Evolutionary conservation across 2,113 vertebrate genomes (phyloP).

Genomic region (Mastomys coucha): DNA sequence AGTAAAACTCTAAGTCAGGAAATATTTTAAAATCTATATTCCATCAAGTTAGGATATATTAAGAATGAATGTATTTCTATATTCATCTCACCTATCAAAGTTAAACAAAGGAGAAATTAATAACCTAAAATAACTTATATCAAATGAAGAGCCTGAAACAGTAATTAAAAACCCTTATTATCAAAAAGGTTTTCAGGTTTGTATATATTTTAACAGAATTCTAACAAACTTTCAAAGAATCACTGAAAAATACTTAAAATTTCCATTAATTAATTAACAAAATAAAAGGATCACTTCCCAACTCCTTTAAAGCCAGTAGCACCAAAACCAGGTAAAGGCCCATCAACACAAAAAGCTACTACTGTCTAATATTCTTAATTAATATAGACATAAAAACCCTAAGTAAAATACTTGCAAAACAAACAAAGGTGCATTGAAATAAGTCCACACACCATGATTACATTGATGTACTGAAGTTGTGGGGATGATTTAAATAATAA

Average conservation of each 20-base stretch:
- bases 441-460: background rate
- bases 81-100: background rate
- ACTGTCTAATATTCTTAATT: background rate
- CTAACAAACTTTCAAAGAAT: background rate
- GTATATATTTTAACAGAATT: background rate
- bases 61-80: background rate
- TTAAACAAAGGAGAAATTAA: background rate
- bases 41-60: background rate
- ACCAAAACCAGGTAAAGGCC: too few species aligned
- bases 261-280: background rate
- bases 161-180: background rate
- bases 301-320: too few species aligned
- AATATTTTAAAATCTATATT: background rate
- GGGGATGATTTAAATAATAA: background rate
- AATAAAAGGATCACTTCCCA: too few species aligned
- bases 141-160: background rate
- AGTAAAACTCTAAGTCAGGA: too few species aligned
- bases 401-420: background rate
- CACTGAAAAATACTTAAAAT: background rate
- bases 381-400: background rate
- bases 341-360: background rate
- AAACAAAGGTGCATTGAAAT: background rate
- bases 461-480: background rate
- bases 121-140: too few species aligned
- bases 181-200: too few species aligned